These are phyloP conservation scores for Oryzias curvinotus DNA, from an alignment of 2,113 vertebrate species.

Conservation along the genomic window DNA sequence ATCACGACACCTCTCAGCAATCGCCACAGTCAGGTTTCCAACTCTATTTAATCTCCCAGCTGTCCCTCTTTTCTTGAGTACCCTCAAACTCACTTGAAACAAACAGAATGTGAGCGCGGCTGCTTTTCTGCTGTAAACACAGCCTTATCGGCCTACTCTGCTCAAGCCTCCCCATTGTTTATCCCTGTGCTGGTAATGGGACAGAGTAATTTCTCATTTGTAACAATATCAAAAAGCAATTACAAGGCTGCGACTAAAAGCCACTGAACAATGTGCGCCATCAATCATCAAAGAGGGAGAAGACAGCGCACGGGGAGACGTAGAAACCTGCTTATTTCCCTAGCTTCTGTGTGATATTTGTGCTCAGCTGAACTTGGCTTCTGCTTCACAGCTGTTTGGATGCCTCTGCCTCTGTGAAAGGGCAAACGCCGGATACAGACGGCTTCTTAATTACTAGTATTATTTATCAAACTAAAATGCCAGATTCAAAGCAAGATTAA, in stretches of 20 bases:
- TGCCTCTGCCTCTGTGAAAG: slow-evolving; percentile 42
- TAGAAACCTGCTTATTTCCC: slow-evolving; percentile 51
- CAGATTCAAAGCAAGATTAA: background rate
- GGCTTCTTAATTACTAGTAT: slow-evolving; percentile 45
- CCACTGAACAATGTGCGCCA: slow-evolving; percentile 72
- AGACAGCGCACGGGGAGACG: slow-evolving; percentile 31
- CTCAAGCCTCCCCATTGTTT: slow-evolving; percentile 67
- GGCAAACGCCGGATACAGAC: slow-evolving; percentile 41
- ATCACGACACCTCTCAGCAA: background rate
- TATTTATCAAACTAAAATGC: slow-evolving; percentile 53
- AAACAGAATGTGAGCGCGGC: slow-evolving; percentile 26
- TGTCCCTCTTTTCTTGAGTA: slow-evolving; percentile 2
- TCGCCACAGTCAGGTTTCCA: slow-evolving; percentile 18
- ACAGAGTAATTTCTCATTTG: slow-evolving; percentile 77
- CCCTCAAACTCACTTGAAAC: slow-evolving; percentile 19
- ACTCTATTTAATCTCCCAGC: background rate
- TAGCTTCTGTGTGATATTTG: slow-evolving; percentile 50
- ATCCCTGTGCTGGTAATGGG: slow-evolving; percentile 68
- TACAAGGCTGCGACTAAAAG: slow-evolving; percentile 75
- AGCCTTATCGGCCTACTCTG: slow-evolving; percentile 34
- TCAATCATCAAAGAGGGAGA: slow-evolving; percentile 66
- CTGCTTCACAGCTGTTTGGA: slow-evolving; percentile 30
- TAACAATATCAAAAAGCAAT: slow-evolving; percentile 80
- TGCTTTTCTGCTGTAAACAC: slow-evolving; percentile 34
- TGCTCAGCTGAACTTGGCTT: slow-evolving; percentile 47